Conservation (phyloP, 2,888 invertebrate genomes). For the Congeria kusceri region DNA sequence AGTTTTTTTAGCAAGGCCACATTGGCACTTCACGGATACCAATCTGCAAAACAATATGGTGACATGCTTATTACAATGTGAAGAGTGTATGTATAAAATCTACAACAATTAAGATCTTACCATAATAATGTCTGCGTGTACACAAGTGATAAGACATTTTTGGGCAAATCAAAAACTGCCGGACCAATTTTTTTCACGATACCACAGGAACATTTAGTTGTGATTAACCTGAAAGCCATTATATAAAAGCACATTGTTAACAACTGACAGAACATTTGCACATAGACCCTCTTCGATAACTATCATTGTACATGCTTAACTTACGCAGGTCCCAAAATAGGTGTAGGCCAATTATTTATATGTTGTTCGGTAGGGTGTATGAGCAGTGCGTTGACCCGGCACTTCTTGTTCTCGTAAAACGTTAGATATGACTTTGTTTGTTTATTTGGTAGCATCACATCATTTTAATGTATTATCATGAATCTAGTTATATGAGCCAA, state of each 20-base stretch:
- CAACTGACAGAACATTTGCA: too few species aligned
- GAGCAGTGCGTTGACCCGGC: too few species aligned
- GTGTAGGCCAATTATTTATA: too few species aligned
- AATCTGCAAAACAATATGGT: conserved; percentile 32
- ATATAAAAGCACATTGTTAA: not conserved
- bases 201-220: conserved; percentile 69
- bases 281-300: too few species aligned
- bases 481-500: too few species aligned
- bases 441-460: too few species aligned
- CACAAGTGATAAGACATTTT: conserved; percentile 87
- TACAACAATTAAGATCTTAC: conserved; percentile 28
- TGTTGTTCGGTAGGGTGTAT: too few species aligned
- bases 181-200: conserved; percentile 71
- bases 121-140: conserved; percentile 57
- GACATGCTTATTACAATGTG: not conserved
- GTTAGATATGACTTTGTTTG: too few species aligned
- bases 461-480: too few species aligned
- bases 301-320: too few species aligned
- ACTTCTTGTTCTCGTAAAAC: too few species aligned
- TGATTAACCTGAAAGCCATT: conserved; percentile 57
- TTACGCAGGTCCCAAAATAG: too few species aligned
- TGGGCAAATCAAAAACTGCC: conserved; percentile 91
- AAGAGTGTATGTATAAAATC: not conserved
- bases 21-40: conserved; percentile 58
- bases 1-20: conserved; percentile 56